Conservation (phyloP, 2,113 vertebrate species). For the Melanocharis versteri region DNA sequence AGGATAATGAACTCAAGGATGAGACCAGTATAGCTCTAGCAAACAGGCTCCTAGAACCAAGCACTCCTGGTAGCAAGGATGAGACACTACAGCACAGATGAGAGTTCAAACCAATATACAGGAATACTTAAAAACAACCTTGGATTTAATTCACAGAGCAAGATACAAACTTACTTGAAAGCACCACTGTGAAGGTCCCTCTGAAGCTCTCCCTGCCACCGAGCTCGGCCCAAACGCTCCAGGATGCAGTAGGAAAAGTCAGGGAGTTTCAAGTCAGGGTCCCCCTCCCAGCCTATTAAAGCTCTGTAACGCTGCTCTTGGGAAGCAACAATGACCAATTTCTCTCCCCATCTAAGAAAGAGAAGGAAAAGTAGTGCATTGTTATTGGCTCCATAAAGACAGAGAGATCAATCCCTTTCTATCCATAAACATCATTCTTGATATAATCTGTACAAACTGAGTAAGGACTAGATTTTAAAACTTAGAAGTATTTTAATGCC, state of each 20-base stretch:
- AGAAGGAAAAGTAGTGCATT: neutral
- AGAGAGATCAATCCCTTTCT: neutral
- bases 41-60: neutral
- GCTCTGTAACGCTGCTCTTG: conserved; percentile 81
- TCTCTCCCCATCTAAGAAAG: conserved; percentile 83
- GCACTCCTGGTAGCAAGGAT: neutral
- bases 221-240: conserved; percentile 88
- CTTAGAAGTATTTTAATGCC: neutral
- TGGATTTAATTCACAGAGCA: neutral
- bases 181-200: conserved; percentile 83
- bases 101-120: neutral
- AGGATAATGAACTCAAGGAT: neutral
- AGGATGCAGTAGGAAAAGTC: conserved; percentile 92
- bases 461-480: neutral
- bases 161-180: conserved; percentile 81
- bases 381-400: neutral
- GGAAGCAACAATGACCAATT: conserved; percentile 86
- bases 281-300: conserved; percentile 83
- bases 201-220: conserved; percentile 96
- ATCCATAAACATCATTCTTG: neutral
- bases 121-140: neutral
- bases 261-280: conserved; percentile 86
- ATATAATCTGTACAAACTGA: neutral
- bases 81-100: neutral
- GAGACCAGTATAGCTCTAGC: neutral